Base-by-base conservation (phyloP, 2,888 invertebrate genomes). In the Fragum whitleyi region DNA sequence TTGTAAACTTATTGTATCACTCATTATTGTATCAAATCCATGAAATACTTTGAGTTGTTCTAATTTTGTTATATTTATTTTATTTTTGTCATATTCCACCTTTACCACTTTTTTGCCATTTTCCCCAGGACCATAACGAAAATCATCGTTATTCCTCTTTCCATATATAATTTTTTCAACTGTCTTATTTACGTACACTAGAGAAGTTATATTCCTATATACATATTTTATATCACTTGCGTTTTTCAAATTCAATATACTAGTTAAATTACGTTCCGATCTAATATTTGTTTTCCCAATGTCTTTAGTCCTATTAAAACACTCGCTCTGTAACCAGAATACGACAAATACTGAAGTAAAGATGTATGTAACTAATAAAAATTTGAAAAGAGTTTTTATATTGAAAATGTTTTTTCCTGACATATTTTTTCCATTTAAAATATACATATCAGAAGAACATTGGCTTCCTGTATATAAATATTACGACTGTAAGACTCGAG, bases 21-120 rank as follows among this genome's bases (percentile, higher is more conserved):
- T 82, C 11, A 82, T 65, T 42, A 78, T 78, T 1, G 79, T 79
- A 26, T 82, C 77, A 53, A 82, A 78, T 39, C 78, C 70, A 59
- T 81, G 81, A 6, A 69, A 47, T 16, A 55, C 67, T 51, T 65
- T 74, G 16, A 70, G 74, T 39, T 47, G 70, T 11, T 69, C 53
- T 9, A 74, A 11, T 47, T 68, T n/a, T 14, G 68, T 68, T 1
- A 19, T 47, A 26, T 68, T 68, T 28, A 68, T 7, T 26, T 29
- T 68, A 26, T 51, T 51, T 26, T 1, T 51, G 11, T 68, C 28
- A 26, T 26, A 23, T 9, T 32, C 16, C 2, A 68, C 26, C 2
- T 51, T 14, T 28, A 16, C 51, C 14, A 68, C 68, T 68, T 51
- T 68, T 2, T 21, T 19, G 0, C 68, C 68, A 51, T 68, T 68